These are phyloP conservation scores for Folsomia candida DNA, from an alignment of 2,888 invertebrate genomes.

Conservation along the genomic window DNA sequence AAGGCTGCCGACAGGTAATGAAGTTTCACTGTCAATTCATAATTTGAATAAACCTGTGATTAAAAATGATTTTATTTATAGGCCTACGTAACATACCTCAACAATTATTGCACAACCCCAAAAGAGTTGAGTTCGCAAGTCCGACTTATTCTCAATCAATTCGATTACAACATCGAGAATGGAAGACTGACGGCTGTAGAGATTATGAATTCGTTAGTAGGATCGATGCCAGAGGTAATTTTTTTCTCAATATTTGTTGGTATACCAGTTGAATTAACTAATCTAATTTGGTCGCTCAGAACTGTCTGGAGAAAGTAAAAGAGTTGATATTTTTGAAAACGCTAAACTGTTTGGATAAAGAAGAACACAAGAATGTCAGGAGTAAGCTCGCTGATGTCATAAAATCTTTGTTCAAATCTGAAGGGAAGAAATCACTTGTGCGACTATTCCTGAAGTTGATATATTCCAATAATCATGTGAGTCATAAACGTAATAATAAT, in stretches of 20 bases:
- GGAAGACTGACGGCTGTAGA: conserved; percentile 35
- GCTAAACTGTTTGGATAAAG: conserved; percentile 30
- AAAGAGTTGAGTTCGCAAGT: conserved; percentile 36
- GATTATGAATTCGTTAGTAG: conserved; percentile 32
- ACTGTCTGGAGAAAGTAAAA: conserved; percentile 37
- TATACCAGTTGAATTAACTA: neutral
- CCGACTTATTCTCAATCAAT: conserved; percentile 33
- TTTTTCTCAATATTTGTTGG: neutral
- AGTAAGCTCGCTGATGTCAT: conserved; percentile 24
- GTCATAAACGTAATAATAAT: conserved; percentile 14
- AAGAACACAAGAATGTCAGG: conserved; percentile 26
- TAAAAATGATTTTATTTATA: conserved; percentile 2
- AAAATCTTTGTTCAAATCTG: conserved; percentile 29
- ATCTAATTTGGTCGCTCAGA: conserved; percentile 1
- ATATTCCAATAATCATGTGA: conserved; percentile 34
- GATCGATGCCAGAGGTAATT: conserved; percentile 34
- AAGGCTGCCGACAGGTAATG: conserved; percentile 38
- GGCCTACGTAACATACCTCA: conserved; percentile 38
- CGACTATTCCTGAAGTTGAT: conserved; percentile 33
- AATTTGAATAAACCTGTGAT: neutral
- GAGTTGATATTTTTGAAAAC: conserved; percentile 36
- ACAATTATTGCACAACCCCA: conserved; percentile 39
- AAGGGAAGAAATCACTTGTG: conserved; percentile 24
- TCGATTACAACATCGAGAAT: conserved; percentile 34
- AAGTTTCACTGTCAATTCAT: no score